phyloP scores from a whole-genome alignment of 1,140 invertebrate genomes.

The Thaumatotibia leucotreta region DNA sequence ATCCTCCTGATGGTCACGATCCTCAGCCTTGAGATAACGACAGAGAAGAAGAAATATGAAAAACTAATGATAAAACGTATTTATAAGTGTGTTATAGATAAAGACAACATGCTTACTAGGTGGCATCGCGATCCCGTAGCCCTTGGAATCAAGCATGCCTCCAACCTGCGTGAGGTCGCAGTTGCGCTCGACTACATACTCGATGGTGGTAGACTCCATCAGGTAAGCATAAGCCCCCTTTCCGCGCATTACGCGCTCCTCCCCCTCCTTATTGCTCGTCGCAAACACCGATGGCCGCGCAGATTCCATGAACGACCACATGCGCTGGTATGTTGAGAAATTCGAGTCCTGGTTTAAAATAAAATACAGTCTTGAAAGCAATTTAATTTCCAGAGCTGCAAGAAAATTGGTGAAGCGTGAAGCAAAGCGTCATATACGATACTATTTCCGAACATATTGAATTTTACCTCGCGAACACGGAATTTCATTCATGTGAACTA shows the following conservation, averaged over 20 bases:
- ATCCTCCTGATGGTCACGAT: no score
- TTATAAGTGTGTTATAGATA: background rate
- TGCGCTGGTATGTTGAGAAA: constrained; percentile 92
- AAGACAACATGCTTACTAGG: constrained; percentile 87
- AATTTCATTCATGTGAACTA: no score
- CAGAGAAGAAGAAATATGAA: no score
- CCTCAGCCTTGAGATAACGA: no score
- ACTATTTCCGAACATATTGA: no score
- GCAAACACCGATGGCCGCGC: constrained; percentile 90
- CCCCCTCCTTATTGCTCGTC: constrained; percentile 89
- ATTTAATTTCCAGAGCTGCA: no score
- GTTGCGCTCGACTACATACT: constrained; percentile 93
- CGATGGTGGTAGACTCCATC: constrained; percentile 95
- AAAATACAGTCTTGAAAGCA: background rate
- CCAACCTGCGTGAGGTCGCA: constrained; percentile 94
- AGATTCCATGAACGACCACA: constrained; percentile 96
- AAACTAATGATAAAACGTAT: no score
- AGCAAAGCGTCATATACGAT: no score
- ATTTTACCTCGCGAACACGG: no score
- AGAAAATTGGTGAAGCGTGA: no score
- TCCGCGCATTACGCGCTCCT: constrained; percentile 88
- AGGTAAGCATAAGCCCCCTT: constrained; percentile 94
- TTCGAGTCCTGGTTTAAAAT: constrained; percentile 87
- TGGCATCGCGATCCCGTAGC: constrained; percentile 95
- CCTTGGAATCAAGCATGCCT: constrained; percentile 93